These are phyloP conservation scores for Suncus etruscus DNA, from an alignment of 2,113 vertebrate species.

Conservation along the genomic window DNA sequence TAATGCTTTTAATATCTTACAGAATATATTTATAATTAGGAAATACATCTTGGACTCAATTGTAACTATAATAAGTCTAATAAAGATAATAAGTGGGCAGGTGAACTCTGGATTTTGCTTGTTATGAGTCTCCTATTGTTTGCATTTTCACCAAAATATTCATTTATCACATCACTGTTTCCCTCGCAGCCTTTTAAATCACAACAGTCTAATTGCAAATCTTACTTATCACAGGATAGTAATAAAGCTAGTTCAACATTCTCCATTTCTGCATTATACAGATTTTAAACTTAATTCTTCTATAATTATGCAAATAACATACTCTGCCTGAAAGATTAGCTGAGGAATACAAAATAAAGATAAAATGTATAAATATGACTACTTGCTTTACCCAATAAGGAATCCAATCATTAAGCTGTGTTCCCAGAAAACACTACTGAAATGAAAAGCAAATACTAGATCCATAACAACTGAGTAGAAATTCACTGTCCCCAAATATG, in stretches of 20 bases:
- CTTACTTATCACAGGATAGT: background rate
- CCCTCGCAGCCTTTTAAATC: background rate
- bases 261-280: background rate
- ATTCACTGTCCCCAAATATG: background rate
- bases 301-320: background rate
- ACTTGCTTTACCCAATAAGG: too few relatives aligned
- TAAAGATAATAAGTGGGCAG: background rate
- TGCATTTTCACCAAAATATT: background rate
- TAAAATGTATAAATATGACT: background rate
- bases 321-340: background rate
- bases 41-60: background rate
- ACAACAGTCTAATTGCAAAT: too few relatives aligned
- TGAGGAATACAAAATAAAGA: background rate
- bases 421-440: background rate
- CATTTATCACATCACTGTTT: background rate
- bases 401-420: background rate
- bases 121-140: background rate
- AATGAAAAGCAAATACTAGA: background rate
- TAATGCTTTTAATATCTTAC: conserved; percentile 1
- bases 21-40: conserved; percentile 12
- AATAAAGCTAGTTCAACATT: background rate
- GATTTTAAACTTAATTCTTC: background rate
- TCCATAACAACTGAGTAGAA: background rate
- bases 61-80: background rate
- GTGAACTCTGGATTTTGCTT: background rate